These are phyloP conservation scores for Holocentrus rufus DNA, from an alignment of 2,797 vertebrate species.

Conservation along the genomic window DNA sequence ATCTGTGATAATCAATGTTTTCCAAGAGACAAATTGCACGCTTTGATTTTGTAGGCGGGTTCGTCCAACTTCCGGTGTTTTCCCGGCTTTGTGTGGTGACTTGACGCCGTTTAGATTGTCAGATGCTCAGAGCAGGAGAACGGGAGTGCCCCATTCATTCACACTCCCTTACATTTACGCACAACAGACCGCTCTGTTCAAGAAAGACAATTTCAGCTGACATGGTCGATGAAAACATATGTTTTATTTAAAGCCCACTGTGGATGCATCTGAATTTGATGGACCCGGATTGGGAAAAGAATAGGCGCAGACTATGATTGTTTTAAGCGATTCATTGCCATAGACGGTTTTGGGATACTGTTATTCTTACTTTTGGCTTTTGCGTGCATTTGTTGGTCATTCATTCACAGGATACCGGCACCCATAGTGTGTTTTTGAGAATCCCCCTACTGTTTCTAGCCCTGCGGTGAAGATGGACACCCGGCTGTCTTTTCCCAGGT, in stretches of 20 bases:
- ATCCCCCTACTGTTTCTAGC: conserved; percentile 9
- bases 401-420: conserved; percentile 40
- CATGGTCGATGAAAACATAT: conserved; percentile 45
- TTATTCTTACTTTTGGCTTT: conserved; percentile 53
- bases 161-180: conserved; percentile 27
- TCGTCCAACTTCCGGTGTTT: background rate
- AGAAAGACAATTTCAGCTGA: conserved; percentile 43
- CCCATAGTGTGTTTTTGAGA: conserved; percentile 9
- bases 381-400: conserved; percentile 30
- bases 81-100: rapidly evolving
- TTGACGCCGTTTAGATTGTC: conserved; percentile 16
- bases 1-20: too few relatives aligned
- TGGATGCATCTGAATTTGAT: conserved; percentile 23
- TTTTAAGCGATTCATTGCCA: conserved; percentile 39
- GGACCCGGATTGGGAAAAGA: conserved; percentile 15
- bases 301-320: conserved; percentile 44
- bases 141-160: conserved; percentile 62
- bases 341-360: conserved; percentile 38
- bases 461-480: conserved; percentile 64
- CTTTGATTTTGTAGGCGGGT: conserved; percentile 58
- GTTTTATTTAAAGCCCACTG: conserved; percentile 37
- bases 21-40: too few relatives aligned
- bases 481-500: conserved; percentile 35
- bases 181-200: conserved; percentile 45
- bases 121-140: conserved; percentile 36